phyloP scores from a whole-genome alignment of 2,113 vertebrate genomes.

The Gallinago paraguaiae region DNA sequence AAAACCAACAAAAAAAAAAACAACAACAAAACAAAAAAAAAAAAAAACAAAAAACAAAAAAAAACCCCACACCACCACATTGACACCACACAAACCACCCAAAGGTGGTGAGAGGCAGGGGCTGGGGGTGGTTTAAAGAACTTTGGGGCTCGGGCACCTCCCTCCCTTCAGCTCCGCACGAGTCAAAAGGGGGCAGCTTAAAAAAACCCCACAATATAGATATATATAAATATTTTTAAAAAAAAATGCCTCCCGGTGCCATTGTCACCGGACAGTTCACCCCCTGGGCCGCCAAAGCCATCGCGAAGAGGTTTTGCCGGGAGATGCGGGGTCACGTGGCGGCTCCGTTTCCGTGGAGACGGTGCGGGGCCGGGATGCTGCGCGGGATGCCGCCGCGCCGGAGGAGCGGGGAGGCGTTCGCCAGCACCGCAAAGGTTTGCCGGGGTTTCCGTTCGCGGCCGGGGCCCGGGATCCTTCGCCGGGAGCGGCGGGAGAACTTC shows the following conservation, averaged over 20 bases:
- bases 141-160: not conserved
- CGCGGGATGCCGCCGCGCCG: slow-evolving; percentile 73
- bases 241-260: not conserved
- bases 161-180: not conserved
- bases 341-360: slow-evolving; percentile 85
- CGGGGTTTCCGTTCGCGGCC: slow-evolving; percentile 49
- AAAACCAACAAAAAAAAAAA: no score
- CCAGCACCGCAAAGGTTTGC: slow-evolving; percentile 63
- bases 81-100: no score
- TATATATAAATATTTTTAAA: no score
- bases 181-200: rapidly evolving
- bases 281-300: not conserved
- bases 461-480: not conserved
- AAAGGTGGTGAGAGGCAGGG: not conserved
- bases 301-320: not conserved
- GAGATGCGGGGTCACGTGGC: slow-evolving; percentile 75
- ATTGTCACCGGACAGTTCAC: not conserved
- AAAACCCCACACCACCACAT: no score
- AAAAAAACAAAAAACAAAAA: no score
- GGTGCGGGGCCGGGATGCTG: slow-evolving; percentile 62
- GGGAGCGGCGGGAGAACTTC: not conserved
- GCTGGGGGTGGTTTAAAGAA: not conserved
- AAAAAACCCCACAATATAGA: no score
- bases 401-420: slow-evolving; percentile 63
- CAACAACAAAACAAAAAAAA: no score